Evolutionary conservation across 2,113 vertebrate species (phyloP).

Genomic region (Cebus imitator): DNA sequence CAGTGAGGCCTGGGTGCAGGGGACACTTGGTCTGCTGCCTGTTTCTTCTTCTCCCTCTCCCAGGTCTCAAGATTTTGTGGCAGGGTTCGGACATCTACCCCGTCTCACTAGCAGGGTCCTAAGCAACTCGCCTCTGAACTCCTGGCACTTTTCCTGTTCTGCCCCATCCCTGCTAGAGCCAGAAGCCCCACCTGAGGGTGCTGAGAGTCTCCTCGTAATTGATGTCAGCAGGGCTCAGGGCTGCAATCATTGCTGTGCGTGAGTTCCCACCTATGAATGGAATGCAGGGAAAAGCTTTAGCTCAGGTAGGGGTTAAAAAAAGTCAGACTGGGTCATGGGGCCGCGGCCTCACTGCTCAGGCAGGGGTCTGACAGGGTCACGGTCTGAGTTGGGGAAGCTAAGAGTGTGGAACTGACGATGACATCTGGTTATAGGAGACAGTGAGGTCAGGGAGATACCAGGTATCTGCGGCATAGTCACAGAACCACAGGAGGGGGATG

Average conservation of each 20-base stretch:
- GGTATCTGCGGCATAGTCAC: background rate
- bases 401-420: background rate
- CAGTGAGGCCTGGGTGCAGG: background rate
- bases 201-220: conserved; percentile 94
- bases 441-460: background rate
- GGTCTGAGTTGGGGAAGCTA: background rate
- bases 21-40: background rate
- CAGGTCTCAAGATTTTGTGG: background rate
- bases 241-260: conserved; percentile 93
- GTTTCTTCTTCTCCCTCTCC: background rate
- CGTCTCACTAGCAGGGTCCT: background rate
- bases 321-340: background rate
- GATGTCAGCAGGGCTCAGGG: conserved; percentile 92
- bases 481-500: background rate
- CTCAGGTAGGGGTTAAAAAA: background rate
- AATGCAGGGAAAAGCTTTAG: background rate
- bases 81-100: background rate
- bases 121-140: background rate
- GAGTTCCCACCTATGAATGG: conserved; percentile 90
- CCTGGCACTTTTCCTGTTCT: background rate
- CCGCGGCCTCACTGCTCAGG: background rate
- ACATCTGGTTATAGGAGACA: background rate
- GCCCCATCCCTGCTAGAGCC: background rate
- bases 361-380: background rate
- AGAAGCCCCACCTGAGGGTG: conserved; percentile 82